phyloP scores from a whole-genome alignment of 2,113 vertebrate genomes.

The Alouatta palliata region DNA sequence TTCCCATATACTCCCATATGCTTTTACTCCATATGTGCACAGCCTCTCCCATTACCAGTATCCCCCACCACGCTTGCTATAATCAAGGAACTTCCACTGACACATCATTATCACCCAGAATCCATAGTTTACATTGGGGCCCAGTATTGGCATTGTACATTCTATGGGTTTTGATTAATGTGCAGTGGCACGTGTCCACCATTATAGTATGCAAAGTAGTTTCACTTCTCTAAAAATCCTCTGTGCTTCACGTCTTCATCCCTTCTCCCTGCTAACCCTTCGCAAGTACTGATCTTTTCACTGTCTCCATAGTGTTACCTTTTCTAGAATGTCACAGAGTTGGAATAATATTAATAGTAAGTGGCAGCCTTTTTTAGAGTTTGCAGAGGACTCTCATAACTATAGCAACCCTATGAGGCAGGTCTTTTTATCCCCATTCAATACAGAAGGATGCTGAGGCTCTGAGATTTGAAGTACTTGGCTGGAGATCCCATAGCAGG shows the following conservation, averaged over 20 bases:
- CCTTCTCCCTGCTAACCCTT: neutral
- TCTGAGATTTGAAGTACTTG: neutral
- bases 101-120: neutral
- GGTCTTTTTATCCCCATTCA: neutral
- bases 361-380: neutral
- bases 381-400: neutral
- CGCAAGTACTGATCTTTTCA: neutral
- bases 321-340: neutral
- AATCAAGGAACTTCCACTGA: rapidly evolving
- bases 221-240: neutral
- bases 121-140: neutral
- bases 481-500: neutral
- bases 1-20: neutral
- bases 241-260: neutral
- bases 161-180: neutral
- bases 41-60: too few species aligned
- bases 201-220: neutral
- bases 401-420: neutral
- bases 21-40: rapidly evolving
- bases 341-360: neutral
- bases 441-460: neutral
- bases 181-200: neutral
- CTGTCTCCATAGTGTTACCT: neutral
- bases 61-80: neutral
- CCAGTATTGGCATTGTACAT: too few species aligned